A percentile compares a stretch with the other conserved stretches of the same genome.
Evolutionary conservation across 2,797 vertebrate genomes (phyloP).

Genomic region (Austrolebias charrua): DNA sequence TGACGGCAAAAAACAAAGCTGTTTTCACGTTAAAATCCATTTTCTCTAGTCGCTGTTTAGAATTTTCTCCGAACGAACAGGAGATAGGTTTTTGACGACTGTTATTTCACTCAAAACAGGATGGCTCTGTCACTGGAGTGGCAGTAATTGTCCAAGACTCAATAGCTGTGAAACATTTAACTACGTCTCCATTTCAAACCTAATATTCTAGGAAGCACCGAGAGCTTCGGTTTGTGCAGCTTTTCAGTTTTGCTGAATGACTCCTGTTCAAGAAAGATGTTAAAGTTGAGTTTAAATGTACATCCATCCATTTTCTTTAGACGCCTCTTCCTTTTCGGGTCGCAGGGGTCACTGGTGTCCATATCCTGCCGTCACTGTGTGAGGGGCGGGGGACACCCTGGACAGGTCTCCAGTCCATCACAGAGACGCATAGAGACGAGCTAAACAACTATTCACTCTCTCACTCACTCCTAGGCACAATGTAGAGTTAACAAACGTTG

Average conservation of each 20-base stretch:
- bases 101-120: constrained; percentile 28
- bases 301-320: no score
- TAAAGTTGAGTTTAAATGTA: background rate
- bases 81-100: constrained; percentile 12
- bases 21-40: no score
- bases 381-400: no score
- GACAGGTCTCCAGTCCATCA: no score
- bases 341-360: no score
- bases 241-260: constrained; percentile 18
- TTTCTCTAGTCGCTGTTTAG: no score
- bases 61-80: background rate
- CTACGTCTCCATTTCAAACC: constrained; percentile 24
- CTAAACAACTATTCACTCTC: no score
- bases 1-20: no score
- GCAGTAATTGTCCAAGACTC: constrained; percentile 26
- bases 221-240: constrained; percentile 11
- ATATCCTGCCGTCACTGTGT: no score
- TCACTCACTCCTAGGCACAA: no score
- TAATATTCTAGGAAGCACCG: constrained; percentile 15
- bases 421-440: no score
- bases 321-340: no score
- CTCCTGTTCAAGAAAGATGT: constrained; percentile 17
- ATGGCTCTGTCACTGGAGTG: constrained; percentile 13
- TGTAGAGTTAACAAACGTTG: background rate
- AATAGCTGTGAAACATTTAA: constrained; percentile 35